Evolutionary conservation across 2,113 vertebrate species (phyloP), one percentile per base, ranked within the genome.

Genomic region (Calyptomena viridis): DNA sequence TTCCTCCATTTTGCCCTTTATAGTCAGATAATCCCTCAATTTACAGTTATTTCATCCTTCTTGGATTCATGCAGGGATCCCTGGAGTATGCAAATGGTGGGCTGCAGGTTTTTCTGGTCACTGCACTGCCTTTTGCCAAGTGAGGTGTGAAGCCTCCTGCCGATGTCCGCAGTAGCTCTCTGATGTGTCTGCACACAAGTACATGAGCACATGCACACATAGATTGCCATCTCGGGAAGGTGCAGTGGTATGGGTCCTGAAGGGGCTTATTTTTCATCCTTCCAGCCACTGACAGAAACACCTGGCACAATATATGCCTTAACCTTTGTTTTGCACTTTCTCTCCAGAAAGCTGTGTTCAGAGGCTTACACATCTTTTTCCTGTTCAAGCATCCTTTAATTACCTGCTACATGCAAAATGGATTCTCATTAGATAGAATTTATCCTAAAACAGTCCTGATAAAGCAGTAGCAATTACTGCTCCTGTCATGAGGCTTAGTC

Each of bases 401-500:
- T 94, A 83, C 86, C 76, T 72, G 69, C 31, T 87, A 85, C 83
- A 24, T 47, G 76, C 71, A 90, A 95, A 97, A 94, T 58, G 80
- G 89, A 94, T 95, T 83, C 87, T 96, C 77, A 89, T 97, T 96
- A 96, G 87, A 90, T 30, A 95, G 69, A 94, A 66, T 87, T 94
- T 89, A 90, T 87, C 88, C 60, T 84, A 78, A 92, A 94, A 47
- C 76, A 73, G 58, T 31, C 84, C 92, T 93, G 90, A 96, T 96
- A 95, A 97, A 91, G 91, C 50, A 87, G 33, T 56, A 87, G 87
- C 58, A 97, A 95, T 97, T 97, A 96, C 87, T 95, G 86, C n/a
- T 90, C 37, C 17, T 94, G 76, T 78, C 84, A 87, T 95, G 93
- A 96, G 84, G 44, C 89, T 92, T 82, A 87, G 89, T 87, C 92